Base-by-base conservation (phyloP, 2,113 vertebrate species). In the Pelusios castaneus region DNA sequence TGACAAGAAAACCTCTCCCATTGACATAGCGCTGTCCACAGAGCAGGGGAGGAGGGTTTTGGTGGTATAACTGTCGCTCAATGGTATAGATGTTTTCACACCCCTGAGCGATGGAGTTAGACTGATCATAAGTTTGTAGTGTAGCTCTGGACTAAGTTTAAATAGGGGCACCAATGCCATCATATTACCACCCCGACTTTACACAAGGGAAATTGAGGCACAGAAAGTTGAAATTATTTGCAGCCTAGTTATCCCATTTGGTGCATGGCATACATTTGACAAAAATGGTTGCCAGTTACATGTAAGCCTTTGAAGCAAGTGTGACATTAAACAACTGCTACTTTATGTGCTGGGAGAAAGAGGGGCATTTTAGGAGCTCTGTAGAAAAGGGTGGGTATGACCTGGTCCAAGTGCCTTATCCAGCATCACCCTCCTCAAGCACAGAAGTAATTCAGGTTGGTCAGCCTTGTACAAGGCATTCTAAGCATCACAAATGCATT, bases 231-330 rank as follows among this genome's bases (percentile, higher is more conserved):
- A 86, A 55, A 16, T 8, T 0, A 84, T 86, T 92, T 4, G 3
- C 34, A 82, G 52, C 8, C 12, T 56, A 84, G 21, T 84, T 92
- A 56, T 2, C 86, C 11, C 58, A 10, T 27, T 11, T 29, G 8
- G 24, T 52, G 22, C 56, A 63, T 88, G 27, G 16, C n/a, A 85
- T 75, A 5, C 10, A n/a, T 25, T 80, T 70, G 38, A 82, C 51
- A 47, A n/a, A 79, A 67, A 77, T 70, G 1, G 4, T 0, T 0
- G 2, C 8, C 17, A 67, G 54, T 1, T 2, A 58, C n/a, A 67
- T 25, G 2, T 67, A 54, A 91, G 83, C 31, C 22, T 90, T 43
- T 9, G 49, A 17, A 63, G 81, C 43, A 4, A 29, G 6, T 45
- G 21, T 17, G 49, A 83, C 7, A 21, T 8, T 77, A 78, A 51